Evolutionary conservation across 1,140 invertebrate species (phyloP).

Genomic region (Zaprionus camerounensis): DNA sequence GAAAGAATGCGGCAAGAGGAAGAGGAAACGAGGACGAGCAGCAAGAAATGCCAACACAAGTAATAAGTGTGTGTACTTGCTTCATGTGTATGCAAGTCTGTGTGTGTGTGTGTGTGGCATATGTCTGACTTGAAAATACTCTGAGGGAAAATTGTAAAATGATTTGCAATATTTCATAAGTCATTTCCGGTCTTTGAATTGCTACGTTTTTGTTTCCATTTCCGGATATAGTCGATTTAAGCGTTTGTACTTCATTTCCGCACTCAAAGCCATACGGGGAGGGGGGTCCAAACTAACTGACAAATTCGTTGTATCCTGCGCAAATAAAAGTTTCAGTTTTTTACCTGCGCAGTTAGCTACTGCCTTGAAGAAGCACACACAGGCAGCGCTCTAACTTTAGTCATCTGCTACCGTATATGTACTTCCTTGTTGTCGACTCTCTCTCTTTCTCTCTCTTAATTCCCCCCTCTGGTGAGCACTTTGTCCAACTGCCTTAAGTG

Average conservation of each 20-base stretch:
- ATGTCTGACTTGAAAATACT: background rate
- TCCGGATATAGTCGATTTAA: background rate
- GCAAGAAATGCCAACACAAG: conserved; percentile 18
- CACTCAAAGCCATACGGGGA: background rate
- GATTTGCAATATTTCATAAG: conserved; percentile 1
- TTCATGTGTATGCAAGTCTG: background rate
- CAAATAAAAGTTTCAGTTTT: background rate
- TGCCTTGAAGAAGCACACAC: background rate
- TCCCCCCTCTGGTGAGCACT: conserved; percentile 35
- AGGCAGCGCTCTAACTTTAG: background rate
- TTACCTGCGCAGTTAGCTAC: conserved; percentile 13
- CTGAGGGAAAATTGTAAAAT: background rate
- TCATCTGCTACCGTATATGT: conserved; percentile 3
- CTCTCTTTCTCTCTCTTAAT: background rate
- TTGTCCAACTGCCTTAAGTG: conserved; percentile 78
- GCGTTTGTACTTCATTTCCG: background rate
- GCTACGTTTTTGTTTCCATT: background rate
- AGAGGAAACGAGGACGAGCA: conserved; percentile 23
- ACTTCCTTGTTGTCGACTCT: background rate
- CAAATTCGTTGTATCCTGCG: background rate
- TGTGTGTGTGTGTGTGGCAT: background rate
- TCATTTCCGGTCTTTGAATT: background rate
- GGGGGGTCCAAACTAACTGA: background rate
- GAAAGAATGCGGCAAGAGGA: conserved; percentile 12
- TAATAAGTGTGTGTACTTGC: conserved; percentile 21